Evolutionary conservation across 2,113 vertebrate genomes (phyloP).

Genomic region (Heptranchias perlo): DNA sequence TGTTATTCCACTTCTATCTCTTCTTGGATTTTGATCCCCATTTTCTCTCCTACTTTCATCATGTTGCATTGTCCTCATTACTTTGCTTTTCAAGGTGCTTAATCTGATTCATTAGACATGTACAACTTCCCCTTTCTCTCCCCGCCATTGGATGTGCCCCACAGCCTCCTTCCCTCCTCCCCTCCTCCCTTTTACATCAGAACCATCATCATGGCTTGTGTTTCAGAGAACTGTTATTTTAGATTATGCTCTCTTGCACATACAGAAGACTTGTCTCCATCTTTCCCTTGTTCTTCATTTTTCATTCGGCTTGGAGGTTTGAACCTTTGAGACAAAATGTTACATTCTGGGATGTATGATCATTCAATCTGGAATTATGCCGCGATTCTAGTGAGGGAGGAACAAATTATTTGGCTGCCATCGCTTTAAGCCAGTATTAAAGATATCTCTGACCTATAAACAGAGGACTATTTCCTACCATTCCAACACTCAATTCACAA

Average conservation of each 20-base stretch:
- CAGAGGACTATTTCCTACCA: neutral
- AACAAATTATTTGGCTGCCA: neutral
- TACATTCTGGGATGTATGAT: neutral
- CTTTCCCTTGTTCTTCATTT: neutral
- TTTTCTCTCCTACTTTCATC: neutral
- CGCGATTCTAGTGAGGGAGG: neutral
- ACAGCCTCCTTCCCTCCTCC: neutral
- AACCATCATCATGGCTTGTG: neutral
- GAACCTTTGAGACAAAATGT: neutral
- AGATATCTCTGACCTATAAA: neutral
- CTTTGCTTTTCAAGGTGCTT: neutral
- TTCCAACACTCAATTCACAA: neutral
- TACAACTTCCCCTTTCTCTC: neutral
- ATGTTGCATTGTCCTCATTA: neutral
- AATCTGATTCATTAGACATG: neutral
- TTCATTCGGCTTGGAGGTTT: neutral
- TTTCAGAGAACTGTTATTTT: neutral
- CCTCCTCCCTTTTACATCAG: neutral
- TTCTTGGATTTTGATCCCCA: neutral
- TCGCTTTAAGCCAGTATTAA: neutral
- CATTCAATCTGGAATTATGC: neutral
- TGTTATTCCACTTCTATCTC: neutral
- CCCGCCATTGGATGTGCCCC: neutral
- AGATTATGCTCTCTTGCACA: neutral
- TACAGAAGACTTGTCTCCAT: neutral